These are phyloP conservation scores for Eulemur albifrons DNA, from an alignment of 2,797 vertebrate species.

Conservation along the genomic window DNA sequence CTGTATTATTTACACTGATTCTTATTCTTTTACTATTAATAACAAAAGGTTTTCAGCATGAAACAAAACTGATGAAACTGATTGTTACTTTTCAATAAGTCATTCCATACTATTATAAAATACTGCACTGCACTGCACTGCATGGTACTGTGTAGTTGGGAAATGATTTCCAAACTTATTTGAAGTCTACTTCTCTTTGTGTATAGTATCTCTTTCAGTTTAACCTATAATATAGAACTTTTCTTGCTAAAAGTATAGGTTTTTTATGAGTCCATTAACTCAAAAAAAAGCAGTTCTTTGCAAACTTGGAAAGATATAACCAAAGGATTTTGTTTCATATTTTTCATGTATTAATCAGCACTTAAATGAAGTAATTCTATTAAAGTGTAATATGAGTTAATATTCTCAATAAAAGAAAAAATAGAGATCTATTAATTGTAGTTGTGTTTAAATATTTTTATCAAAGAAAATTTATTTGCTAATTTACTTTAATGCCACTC, in stretches of 20 bases:
- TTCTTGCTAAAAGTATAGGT: not conserved
- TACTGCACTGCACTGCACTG: not conserved
- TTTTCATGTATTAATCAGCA: not conserved
- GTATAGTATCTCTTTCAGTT: not conserved
- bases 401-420: not conserved
- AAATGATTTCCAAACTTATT: not conserved
- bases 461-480: not conserved
- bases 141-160: not conserved
- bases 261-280: not conserved
- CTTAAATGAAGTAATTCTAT: not conserved
- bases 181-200: not conserved
- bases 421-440: not conserved
- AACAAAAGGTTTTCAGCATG: not conserved
- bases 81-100: not conserved
- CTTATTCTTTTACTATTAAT: not conserved
- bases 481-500: not conserved
- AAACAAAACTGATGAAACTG: not conserved
- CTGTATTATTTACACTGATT: not conserved
- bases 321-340: not conserved
- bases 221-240: not conserved
- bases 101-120: not conserved
- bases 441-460: not conserved
- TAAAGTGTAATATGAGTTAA: not conserved
- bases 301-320: not conserved
- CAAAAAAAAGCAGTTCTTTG: not conserved